A percentile compares a stretch with the other conserved stretches of the same genome.
Conservation (phyloP, 2,113 vertebrate species). For the Nibea coibor region DNA sequence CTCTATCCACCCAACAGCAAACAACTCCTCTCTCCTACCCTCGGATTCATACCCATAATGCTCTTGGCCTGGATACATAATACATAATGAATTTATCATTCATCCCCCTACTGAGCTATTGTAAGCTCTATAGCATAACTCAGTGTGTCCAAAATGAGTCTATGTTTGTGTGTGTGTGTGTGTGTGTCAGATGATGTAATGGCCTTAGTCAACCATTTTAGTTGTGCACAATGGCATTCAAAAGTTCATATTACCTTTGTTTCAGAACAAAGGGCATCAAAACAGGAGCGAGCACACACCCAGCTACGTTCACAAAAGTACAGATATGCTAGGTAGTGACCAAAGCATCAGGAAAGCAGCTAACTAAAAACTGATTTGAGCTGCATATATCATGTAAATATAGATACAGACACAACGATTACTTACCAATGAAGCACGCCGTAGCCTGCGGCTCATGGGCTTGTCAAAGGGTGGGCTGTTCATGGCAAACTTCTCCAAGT, state of each 20-base stretch:
- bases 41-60: conserved; percentile 63
- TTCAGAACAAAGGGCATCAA: conserved; percentile 35
- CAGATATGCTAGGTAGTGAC: not conserved
- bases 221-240: conserved; percentile 24
- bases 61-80: conserved; percentile 73
- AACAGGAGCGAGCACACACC: conserved; percentile 24
- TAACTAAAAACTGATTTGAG: conserved; percentile 16
- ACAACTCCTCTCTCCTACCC: conserved; percentile 19
- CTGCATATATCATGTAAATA: conserved; percentile 15
- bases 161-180: conserved; percentile 6
- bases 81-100: conserved; percentile 61
- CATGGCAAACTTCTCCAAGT: conserved; percentile 88
- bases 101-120: conserved; percentile 66
- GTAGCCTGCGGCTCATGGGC: conserved; percentile 86
- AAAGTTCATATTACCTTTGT: conserved; percentile 40
- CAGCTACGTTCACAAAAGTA: conserved; percentile 9
- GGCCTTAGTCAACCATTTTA: conserved; percentile 38
- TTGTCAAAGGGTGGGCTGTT: conserved; percentile 88
- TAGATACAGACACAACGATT: conserved; percentile 8
- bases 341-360: not conserved
- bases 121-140: conserved; percentile 48
- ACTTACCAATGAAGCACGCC: conserved; percentile 85
- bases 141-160: conserved; percentile 30
- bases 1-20: conserved; percentile 7
- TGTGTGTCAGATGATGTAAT: conserved; percentile 43